Conservation (phyloP, 2,797 vertebrate genomes). For the Xyrichtys novacula region DNA sequence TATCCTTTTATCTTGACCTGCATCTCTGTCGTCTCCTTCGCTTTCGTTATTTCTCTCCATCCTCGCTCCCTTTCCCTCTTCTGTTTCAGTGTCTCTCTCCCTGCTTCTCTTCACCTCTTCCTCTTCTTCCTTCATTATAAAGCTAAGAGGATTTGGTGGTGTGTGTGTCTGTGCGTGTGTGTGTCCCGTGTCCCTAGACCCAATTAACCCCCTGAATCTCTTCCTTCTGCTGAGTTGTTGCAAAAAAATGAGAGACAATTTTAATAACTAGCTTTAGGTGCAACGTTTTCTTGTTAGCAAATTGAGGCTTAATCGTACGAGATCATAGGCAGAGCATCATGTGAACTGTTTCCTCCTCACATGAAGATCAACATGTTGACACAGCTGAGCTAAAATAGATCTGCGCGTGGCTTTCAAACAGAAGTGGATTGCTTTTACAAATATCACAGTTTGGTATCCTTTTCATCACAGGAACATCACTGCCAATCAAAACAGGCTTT, state of each 20-base stretch:
- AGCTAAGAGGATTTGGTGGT: conserved; percentile 81
- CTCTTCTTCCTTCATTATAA: conserved; percentile 78
- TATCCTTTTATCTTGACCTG: conserved; percentile 77
- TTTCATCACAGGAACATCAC: conserved; percentile 34
- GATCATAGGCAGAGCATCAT: conserved; percentile 16
- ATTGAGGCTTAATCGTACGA: conserved; percentile 51
- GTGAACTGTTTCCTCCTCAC: conserved; percentile 22
- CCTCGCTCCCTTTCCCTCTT: conserved; percentile 18
- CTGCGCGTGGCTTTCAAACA: conserved; percentile 36
- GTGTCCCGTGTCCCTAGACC: conserved; percentile 69
- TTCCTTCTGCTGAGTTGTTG: conserved; percentile 69
- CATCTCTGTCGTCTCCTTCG: conserved; percentile 60
- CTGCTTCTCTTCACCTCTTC: conserved; percentile 38
- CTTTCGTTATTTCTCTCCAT: conserved; percentile 35
- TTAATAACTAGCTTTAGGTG: conserved; percentile 61
- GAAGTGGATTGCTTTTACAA: conserved; percentile 31
- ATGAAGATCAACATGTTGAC: conserved; percentile 38
- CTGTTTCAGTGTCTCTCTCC: conserved; percentile 35
- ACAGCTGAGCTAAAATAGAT: conserved; percentile 57
- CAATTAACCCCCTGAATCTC: conserved; percentile 79
- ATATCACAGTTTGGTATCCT: conserved; percentile 40
- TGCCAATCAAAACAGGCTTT: conserved; percentile 34
- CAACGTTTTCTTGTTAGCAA: conserved; percentile 55
- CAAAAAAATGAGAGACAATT: conserved; percentile 68
- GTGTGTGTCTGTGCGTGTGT: conserved; percentile 45